phyloP scores from a whole-genome alignment of 2,888 invertebrate species.

The Camptogramma bilineatum region DNA sequence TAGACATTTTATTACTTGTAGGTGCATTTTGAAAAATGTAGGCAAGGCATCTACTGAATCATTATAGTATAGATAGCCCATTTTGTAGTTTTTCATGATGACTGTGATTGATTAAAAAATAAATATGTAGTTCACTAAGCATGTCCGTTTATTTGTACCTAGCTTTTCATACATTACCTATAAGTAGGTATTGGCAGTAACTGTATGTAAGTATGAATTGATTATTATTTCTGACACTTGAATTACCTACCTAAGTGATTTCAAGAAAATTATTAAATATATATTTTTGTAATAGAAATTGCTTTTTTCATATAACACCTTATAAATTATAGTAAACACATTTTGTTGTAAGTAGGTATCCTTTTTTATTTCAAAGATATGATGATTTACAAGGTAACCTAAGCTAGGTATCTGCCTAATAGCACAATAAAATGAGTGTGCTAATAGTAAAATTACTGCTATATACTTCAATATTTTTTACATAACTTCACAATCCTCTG shows the following conservation, averaged over 20 bases:
- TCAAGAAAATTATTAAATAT: conserved; percentile 32
- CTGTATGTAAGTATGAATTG: not conserved
- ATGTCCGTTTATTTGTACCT: not conserved
- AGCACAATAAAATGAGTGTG: too few relatives aligned
- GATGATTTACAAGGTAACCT: not conserved
- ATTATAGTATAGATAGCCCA: not conserved
- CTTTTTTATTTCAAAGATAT: conserved; percentile 3
- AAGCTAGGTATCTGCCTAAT: not conserved
- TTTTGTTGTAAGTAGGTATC: not conserved
- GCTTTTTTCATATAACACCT: not conserved
- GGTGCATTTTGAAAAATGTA: not conserved
- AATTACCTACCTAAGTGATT: not conserved
- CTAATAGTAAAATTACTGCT: not conserved
- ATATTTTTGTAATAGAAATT: conserved; percentile 46
- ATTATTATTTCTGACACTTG: not conserved
- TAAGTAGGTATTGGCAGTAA: not conserved
- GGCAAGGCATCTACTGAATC: not conserved
- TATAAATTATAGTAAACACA: not conserved
- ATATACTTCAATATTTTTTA: not conserved
- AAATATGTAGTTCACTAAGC: conserved; percentile 5
- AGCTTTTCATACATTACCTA: not conserved
- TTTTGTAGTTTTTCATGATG: conserved; percentile 1
- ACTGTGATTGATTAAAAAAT: conserved; percentile 15
- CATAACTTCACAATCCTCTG: not conserved
- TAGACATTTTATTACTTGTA: not conserved